A percentile compares a stretch with the other conserved stretches of the same genome.
These are phyloP conservation scores for Drosophila azteca DNA, from an alignment of 1,140 invertebrate species.

Conservation along the genomic window DNA sequence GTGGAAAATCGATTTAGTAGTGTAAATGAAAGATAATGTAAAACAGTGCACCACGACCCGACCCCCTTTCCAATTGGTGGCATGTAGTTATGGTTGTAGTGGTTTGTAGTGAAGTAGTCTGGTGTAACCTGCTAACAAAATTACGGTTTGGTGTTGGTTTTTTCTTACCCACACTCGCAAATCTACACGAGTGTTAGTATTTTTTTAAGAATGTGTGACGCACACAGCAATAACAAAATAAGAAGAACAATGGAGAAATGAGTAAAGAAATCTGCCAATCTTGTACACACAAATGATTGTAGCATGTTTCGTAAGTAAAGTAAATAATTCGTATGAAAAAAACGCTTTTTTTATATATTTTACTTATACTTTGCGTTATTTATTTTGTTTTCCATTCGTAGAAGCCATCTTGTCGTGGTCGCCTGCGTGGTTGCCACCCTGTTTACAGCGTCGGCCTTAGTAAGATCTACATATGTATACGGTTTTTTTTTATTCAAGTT, in stretches of 20 bases:
- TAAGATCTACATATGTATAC: background rate
- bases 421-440: constrained; percentile 37
- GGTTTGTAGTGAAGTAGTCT: constrained; percentile 67
- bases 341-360: constrained; percentile 39
- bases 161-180: constrained; percentile 25
- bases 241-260: constrained; percentile 36
- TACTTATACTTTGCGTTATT: constrained; percentile 70
- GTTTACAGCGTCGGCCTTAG: background rate
- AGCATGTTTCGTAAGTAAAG: constrained; percentile 66
- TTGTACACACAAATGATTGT: background rate
- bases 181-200: constrained; percentile 16
- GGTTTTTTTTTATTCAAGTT: too few species aligned
- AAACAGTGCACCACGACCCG: constrained; percentile 61
- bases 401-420: constrained; percentile 46
- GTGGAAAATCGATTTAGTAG: constrained; percentile 82
- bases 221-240: constrained; percentile 42
- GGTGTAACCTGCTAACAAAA: constrained; percentile 58
- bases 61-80: constrained; percentile 69
- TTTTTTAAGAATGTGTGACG: constrained; percentile 31
- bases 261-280: constrained; percentile 11
- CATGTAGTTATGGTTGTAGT: constrained; percentile 68
- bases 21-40: constrained; percentile 54
- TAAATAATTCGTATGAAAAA: constrained; percentile 71
- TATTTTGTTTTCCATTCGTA: constrained; percentile 53
- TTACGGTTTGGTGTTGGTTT: constrained; percentile 59